phyloP scores from a whole-genome alignment of 2,113 vertebrate genomes.

The Calidris pugnax region DNA sequence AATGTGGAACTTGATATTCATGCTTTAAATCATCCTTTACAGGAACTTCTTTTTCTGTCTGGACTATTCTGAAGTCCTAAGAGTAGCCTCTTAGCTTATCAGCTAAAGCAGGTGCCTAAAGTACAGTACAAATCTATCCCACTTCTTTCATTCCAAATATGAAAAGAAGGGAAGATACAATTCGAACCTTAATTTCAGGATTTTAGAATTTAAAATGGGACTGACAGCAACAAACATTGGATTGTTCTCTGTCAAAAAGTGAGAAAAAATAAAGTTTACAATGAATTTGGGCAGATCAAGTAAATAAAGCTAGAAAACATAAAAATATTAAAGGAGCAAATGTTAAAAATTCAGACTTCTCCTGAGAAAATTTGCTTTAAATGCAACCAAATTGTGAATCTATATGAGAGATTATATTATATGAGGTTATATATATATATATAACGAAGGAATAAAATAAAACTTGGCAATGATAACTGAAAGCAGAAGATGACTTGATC shows the following conservation, averaged over 20 bases:
- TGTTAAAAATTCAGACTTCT: background rate
- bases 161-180: background rate
- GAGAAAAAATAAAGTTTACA: background rate
- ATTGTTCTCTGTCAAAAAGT: background rate
- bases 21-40: background rate
- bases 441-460: background rate
- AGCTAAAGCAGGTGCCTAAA: background rate
- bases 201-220: background rate
- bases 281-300: background rate
- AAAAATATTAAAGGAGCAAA: background rate
- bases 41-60: background rate
- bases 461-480: background rate
- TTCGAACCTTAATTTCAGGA: background rate
- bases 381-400: background rate
- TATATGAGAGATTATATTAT: too few relatives aligned
- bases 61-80: background rate
- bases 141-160: background rate
- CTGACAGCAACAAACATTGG: background rate
- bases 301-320: background rate
- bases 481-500: background rate
- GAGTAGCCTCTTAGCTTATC: background rate
- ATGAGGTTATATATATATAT: fast-evolving
- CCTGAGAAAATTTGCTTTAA: background rate
- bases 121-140: background rate
- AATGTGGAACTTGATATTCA: background rate